Base-by-base conservation (phyloP, 2,888 invertebrate genomes). In the Ypsolopha scabrella region DNA sequence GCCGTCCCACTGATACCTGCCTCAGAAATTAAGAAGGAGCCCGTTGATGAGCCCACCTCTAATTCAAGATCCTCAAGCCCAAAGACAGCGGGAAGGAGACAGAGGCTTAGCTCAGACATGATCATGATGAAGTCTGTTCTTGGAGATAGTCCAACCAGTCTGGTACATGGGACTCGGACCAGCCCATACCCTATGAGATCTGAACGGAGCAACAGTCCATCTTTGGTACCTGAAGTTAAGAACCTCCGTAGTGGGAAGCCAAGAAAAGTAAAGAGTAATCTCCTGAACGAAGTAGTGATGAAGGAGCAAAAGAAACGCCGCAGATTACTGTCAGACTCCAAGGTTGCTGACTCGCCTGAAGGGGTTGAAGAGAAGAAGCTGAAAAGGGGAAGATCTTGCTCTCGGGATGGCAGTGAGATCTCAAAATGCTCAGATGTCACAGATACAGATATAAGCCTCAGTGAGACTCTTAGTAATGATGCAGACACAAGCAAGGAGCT, bases 171-270 rank as follows among this genome's bases (percentile, higher is more conserved):
- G 1, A 72, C 85, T 38, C 71, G 86, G 11, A 86, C 85, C 54
- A 89, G 88, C 63, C 89, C 89, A n/a, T 90, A 90, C 62, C 87
- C 88, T 39, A 90, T 89, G 66, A 76, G 90, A 53, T 89, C 89
- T 8, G 90, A 90, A 60, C 81, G 89, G 54, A 86, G 87, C 60
- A 85, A 83, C 57, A 87, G 87, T 55, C 87, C 87, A 48, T 80
- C 83, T 55, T 61, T 80, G 48, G 71, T 76, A 14, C 72, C 76
- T 51, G 87, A 88, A 57, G 83, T 83, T 34, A 88, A 91, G 57
- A 88, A 89, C 55, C 75, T 91, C 52, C 80, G 92, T 50, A 92
- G 91, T 68, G 91, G 91, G 0, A 91, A 91, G 65, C 88, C 90
- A 46, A 85, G 91, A 52, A 90, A 90, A 72, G 75, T 88, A 8